phyloP scores from a whole-genome alignment of 2,888 invertebrate genomes.

The Lepetodrilus schrolli region DNA sequence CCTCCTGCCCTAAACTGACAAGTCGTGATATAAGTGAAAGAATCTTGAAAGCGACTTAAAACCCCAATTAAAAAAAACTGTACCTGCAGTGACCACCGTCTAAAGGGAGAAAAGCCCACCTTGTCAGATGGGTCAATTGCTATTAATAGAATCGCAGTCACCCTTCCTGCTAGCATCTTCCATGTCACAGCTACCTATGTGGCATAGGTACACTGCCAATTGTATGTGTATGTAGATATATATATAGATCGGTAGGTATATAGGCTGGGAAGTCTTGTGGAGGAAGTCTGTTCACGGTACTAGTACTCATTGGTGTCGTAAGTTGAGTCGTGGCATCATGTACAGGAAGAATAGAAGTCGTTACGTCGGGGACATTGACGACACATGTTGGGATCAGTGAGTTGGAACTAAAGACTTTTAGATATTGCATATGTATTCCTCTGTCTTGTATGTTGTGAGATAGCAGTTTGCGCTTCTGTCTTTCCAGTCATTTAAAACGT shows the following conservation, averaged over 20 bases:
- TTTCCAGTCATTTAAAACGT: neutral
- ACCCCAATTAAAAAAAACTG: no score
- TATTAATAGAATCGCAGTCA: neutral
- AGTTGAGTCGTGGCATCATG: no score
- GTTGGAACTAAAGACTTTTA: neutral
- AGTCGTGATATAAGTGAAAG: no score
- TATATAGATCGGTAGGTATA: neutral
- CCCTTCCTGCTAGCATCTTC: neutral
- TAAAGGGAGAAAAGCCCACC: no score
- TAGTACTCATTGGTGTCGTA: no score
- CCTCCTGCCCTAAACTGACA: no score
- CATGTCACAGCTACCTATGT: constrained; percentile 20
- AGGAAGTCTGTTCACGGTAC: no score
- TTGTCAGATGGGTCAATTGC: neutral
- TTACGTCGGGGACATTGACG: constrained; percentile 30
- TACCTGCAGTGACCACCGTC: no score
- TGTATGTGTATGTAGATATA: neutral
- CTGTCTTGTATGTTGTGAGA: neutral
- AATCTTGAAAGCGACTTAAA: no score
- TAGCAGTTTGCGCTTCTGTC: neutral
- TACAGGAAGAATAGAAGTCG: constrained; percentile 14
- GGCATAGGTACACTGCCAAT: neutral
- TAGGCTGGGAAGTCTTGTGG: no score
- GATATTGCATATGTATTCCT: neutral
- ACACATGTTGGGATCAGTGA: constrained; percentile 24